Evolutionary conservation across 2,888 invertebrate genomes (phyloP), one percentile per base, ranked within the genome.

Genomic region (Odontomyia ornata): DNA sequence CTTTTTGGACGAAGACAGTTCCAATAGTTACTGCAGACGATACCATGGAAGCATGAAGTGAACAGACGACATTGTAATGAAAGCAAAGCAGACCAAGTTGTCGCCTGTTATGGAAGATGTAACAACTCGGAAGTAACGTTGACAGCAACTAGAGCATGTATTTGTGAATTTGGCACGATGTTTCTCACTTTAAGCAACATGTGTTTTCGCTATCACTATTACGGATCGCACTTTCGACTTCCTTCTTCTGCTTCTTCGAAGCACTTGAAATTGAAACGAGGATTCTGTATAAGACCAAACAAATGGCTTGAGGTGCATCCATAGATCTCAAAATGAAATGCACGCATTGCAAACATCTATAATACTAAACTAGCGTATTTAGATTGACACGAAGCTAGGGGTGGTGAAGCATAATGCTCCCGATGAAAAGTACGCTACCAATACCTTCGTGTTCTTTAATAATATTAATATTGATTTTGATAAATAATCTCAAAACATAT

Each of bases 181-280:
- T 73, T 57, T 73, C 60, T 60, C 60, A 60, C 57, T 60, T 60
- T 57, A 21, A 30, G 25, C 27, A 73, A 73, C 73, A 73, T 73
- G 36, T 73, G 73, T 73, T 73, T 73, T 60, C 43, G 23, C 57
- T 73, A 73, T 73, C 73, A 36, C 57, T 73, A 73, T 73, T 60
- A 73, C 60, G 36, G 21, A 73, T 73, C 73, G 73, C 73, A 73
- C 73, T 73, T 73, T 73, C 73, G 73, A 73, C 73, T 73, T 73
- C 73, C 72, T 73, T 73, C 57, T 73, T 60, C 72, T 73, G 57
- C 57, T 73, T 69, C 7, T 69, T 69, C 21, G 25, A 36, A 9
- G 36, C 36, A 18, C 25, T 69, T 47, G 69, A 60, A 36, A 73
- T 15, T 30, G 73, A 69, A 69, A 47, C 13, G 69, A 36, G 4